Evolutionary conservation across 2,113 vertebrate genomes (phyloP).

Genomic region (Alligator mississippiensis): DNA sequence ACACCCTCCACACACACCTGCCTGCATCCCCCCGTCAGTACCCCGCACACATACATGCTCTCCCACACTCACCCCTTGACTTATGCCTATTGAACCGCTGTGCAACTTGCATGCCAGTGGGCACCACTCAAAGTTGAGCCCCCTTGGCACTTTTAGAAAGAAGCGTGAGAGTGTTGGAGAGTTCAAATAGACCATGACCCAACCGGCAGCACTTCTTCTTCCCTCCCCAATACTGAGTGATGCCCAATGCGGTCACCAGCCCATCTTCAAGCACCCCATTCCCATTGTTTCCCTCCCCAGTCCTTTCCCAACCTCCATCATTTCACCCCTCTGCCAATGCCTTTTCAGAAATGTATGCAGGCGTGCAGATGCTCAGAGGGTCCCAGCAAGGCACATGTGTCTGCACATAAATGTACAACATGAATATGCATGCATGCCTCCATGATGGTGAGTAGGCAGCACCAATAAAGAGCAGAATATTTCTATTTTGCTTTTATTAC

Average conservation of each 20-base stretch:
- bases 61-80: background rate
- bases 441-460: background rate
- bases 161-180: background rate
- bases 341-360: background rate
- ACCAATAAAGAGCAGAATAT: constrained; percentile 29
- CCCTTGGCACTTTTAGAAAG: background rate
- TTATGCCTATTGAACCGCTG: background rate
- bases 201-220: background rate
- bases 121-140: background rate
- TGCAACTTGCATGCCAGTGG: background rate
- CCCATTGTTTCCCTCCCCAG: background rate
- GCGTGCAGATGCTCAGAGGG: background rate
- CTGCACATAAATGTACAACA: constrained; percentile 2
- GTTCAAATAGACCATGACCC: background rate
- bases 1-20: too few species aligned
- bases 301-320: fast-evolving
- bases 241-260: too few species aligned
- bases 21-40: too few species aligned
- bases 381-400: background rate
- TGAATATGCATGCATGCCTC: background rate
- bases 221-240: background rate
- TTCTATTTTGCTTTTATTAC: constrained; percentile 20
- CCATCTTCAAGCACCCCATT: too few species aligned
- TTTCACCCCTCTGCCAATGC: fast-evolving
- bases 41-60: background rate